Conservation (phyloP, 1,140 invertebrate genomes). For the Aphaenogaster floridana region DNA sequence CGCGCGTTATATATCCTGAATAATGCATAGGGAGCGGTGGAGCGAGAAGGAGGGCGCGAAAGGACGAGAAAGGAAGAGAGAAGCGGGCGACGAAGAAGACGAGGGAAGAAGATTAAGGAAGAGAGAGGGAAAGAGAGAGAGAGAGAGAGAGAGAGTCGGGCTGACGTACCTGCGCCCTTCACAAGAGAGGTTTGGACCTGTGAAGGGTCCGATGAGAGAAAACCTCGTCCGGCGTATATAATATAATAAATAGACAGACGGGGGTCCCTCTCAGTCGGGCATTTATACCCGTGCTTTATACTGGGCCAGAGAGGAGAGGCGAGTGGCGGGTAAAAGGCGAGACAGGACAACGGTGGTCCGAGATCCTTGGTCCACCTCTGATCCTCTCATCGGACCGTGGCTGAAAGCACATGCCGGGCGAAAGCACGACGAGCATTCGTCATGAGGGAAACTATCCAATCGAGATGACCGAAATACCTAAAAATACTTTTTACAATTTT, state of each 20-base stretch:
- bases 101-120: slow-evolving; percentile 39
- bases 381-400: background rate
- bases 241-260: slow-evolving; percentile 73
- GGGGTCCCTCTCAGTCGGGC: slow-evolving; percentile 3
- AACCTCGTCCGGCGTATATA: slow-evolving; percentile 54
- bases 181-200: slow-evolving; percentile 26
- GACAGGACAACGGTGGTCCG: background rate
- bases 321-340: slow-evolving; percentile 19
- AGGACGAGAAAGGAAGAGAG: slow-evolving; percentile 17
- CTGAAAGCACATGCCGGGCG: background rate
- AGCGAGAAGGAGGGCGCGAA: slow-evolving; percentile 48
- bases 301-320: background rate
- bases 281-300: slow-evolving; percentile 52
- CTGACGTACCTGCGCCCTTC: slow-evolving; percentile 27
- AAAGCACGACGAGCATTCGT: background rate
- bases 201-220: slow-evolving; percentile 46
- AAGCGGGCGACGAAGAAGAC: slow-evolving; percentile 13
- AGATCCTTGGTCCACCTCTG: background rate
- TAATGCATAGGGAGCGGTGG: slow-evolving; percentile 70
- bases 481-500: background rate
- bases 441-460: background rate
- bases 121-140: slow-evolving; percentile 25
- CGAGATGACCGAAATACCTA: background rate
- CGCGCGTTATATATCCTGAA: slow-evolving; percentile 70
- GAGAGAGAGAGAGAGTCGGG: background rate